phyloP scores from a whole-genome alignment of 2,797 vertebrate species.

The Nannoperca obscura region DNA sequence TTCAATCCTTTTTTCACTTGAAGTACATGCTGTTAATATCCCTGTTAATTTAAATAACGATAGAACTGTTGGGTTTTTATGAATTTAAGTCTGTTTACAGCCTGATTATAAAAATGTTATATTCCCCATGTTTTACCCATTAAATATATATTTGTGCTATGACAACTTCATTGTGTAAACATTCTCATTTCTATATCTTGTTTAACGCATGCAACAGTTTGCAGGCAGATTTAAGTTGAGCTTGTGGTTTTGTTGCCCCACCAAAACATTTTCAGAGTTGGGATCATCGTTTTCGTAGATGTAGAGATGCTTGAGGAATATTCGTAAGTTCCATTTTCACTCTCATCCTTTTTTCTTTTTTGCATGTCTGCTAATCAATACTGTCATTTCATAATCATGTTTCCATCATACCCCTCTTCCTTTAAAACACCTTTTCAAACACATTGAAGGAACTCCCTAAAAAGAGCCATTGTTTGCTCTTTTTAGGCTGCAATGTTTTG shows the following conservation, averaged over 20 bases:
- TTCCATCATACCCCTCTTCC: not conserved
- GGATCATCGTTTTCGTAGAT: conserved; percentile 90
- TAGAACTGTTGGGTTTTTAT: not conserved
- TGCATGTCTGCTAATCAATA: conserved; percentile 43
- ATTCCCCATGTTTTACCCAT: conserved; percentile 19
- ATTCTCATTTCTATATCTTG: conserved; percentile 18
- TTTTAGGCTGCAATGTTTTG: not conserved
- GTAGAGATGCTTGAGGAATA: conserved; percentile 87
- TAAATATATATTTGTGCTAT: not conserved
- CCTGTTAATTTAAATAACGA: not conserved
- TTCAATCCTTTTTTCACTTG: not conserved
- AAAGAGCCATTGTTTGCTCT: not conserved
- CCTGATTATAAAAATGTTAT: not conserved
- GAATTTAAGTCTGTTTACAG: not conserved
- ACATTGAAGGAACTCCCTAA: not conserved
- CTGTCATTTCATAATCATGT: conserved; percentile 24
- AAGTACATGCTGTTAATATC: not conserved
- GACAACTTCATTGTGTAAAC: conserved; percentile 7
- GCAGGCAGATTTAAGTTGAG: conserved; percentile 51
- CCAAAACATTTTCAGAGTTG: conserved; percentile 82
- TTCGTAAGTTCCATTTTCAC: conserved; percentile 85
- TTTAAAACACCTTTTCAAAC: not conserved
- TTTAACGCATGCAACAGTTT: conserved; percentile 15
- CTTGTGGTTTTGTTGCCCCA: conserved; percentile 65
- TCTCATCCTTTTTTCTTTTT: conserved; percentile 35